Base-by-base conservation (phyloP, 2,113 vertebrate species). In the Picathartes gymnocephalus region DNA sequence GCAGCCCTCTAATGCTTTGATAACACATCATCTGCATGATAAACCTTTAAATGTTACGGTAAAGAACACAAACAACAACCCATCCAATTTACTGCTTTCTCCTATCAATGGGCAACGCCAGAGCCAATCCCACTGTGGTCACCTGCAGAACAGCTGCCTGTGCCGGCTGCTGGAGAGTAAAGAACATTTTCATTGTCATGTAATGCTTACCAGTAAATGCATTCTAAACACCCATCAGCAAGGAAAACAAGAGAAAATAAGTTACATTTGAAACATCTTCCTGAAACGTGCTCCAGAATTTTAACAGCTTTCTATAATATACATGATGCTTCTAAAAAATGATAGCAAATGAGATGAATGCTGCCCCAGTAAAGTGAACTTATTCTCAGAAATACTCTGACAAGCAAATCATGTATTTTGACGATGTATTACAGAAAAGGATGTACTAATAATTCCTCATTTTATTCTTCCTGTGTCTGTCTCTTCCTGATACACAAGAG, bases 401-500 rank as follows among this genome's bases (percentile, higher is more conserved):
- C 79, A 94, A 92, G 82, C 44, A 77, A 91, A 90, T 77, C 30
- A 86, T 21, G 51, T 39, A 62, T 28, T 88, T 77, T 48, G 64
- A 47, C 93, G 76, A 93, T 45, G 37, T 12, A 56, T 44, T 71
- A 92, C 76, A 83, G 68, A 93, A 80, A 70, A 77, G 15, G 4
- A 47, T 37, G 45, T 81, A 81, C 69, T 64, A 93, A 84, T 66
- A 86, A 88, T 82, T 58, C 42, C 45, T 73, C 71, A 42, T 90
- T 92, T 90, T 86, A 88, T 78, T 95, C 72, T 44, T 71, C 44
- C 62, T 79, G 50, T 85, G 45, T 76, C 78, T 74, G 28, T 81
- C 68, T 96, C 80, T 69, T 57, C 22, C 64, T n/a, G 54, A 92
- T 86, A 90, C 87, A 92, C 64, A 70, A 47, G 93, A 96, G 90